Evolutionary conservation across 2,113 vertebrate species (phyloP), one percentile per base, ranked within the genome.

Genomic region (Xiphophorus couchianus): DNA sequence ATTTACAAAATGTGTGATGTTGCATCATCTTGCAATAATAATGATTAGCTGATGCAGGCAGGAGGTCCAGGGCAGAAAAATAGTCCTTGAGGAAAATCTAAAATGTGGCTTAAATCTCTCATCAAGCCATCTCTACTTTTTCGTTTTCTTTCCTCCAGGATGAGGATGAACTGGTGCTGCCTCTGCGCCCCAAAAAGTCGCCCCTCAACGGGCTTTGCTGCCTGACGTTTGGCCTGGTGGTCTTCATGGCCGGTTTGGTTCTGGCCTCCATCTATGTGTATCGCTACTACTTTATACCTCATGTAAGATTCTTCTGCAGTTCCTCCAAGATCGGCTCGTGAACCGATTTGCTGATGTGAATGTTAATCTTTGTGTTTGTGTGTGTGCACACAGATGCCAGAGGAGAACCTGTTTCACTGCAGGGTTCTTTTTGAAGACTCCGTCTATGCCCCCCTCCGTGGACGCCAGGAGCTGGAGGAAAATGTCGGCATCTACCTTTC

Each of bases 221-320:
- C 92, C 91, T 98, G 93, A 96, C 95, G 0, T 95, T 97, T 78
- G 96, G 95, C 14, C 90, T 97, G 68, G 93, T 96, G 0, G 94
- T 97, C n/a, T 95, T 97, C 91, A 96, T 97, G 78, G 95, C 96
- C 69, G 95, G 96, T 77, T 90, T 98, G 60, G 93, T 97, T 76
- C 95, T 98, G n/a, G 96, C 96, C 1, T 97, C 96, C 0, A 95
- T 97, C 80, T 99, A 97, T 29, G 94, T 97, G 82, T 98, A 98
- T 92, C 96, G 95, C 92, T 96, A 97, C 92, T 97, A 97, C 95
- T 96, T 96, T 79, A 94, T 97, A 75, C 93, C 95, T 35, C 96
- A 96, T 93, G 97, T 98, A 94, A 86, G 94, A 65, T 14, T 9
- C 51, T 11, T n/a, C 17, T 15, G 8, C 48, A 54, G 9, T 54